Evolutionary conservation across 1,140 invertebrate genomes (phyloP).

Genomic region (Dendroctonus valens): DNA sequence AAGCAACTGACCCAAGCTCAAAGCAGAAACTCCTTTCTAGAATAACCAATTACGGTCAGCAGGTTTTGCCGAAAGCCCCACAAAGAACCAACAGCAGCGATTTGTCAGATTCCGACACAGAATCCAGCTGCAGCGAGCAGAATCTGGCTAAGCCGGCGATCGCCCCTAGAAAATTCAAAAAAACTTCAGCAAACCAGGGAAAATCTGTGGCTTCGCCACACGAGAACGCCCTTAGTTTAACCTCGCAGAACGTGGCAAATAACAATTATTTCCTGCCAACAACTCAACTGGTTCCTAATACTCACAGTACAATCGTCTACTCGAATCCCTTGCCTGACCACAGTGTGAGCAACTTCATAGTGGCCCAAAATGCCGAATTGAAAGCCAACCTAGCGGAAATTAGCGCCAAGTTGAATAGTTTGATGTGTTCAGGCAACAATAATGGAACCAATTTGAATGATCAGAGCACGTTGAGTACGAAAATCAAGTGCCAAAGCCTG

Average conservation of each 20-base stretch:
- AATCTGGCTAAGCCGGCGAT: constrained; percentile 10
- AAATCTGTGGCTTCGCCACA: constrained; percentile 5
- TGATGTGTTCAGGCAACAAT: neutral
- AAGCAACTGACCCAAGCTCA: constrained; percentile 1
- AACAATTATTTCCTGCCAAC: constrained; percentile 1
- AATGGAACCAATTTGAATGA: constrained; percentile 9
- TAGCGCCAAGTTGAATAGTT: constrained; percentile 18
- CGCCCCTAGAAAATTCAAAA: constrained; percentile 21
- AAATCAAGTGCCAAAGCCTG: constrained; percentile 27
- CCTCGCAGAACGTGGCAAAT: neutral
- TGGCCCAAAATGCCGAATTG: constrained; percentile 29
- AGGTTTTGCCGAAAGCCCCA: constrained; percentile 16
- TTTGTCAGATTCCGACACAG: constrained; percentile 23
- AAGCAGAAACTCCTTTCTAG: constrained; percentile 23
- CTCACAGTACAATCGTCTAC: constrained; percentile 13
- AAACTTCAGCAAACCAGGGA: constrained; percentile 1
- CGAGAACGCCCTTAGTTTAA: constrained; percentile 2
- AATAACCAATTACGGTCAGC: constrained; percentile 30
- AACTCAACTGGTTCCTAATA: constrained; percentile 3
- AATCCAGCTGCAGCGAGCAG: constrained; percentile 21
- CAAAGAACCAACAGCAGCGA: constrained; percentile 15
- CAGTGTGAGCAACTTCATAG: constrained; percentile 12
- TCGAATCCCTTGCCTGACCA: constrained; percentile 18
- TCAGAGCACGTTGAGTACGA: constrained; percentile 4
- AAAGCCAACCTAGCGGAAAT: constrained; percentile 30